Evolutionary conservation across 2,113 vertebrate genomes (phyloP).

Genomic region (Ptyas mucosa): DNA sequence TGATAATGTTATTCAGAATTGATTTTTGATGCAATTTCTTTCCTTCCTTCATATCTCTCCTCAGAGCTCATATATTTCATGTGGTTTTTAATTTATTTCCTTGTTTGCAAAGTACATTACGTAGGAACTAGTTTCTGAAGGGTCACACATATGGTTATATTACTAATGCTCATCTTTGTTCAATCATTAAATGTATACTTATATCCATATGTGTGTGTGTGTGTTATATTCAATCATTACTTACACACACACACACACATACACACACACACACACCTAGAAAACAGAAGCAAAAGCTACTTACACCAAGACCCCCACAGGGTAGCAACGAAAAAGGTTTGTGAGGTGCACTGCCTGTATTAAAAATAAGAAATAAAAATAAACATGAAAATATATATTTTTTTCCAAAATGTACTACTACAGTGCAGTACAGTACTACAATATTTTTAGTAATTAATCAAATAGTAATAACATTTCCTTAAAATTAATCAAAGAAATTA

Average conservation of each 20-base stretch:
- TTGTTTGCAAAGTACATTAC: background rate
- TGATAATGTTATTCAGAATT: background rate
- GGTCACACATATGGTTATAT: background rate
- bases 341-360: conserved; percentile 67
- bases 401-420: background rate
- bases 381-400: background rate
- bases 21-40: background rate
- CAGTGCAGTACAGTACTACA: background rate
- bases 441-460: background rate
- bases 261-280: background rate
- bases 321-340: conserved; percentile 76
- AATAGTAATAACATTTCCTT: background rate
- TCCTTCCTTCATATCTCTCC: background rate
- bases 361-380: conserved; percentile 44
- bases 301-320: conserved; percentile 79
- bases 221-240: background rate
- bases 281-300: conserved; percentile 48
- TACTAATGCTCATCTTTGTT: background rate
- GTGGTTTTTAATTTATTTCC: background rate
- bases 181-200: background rate
- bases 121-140: background rate
- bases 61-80: background rate
- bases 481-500: background rate
- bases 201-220: background rate
- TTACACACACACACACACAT: background rate